phyloP scores from a whole-genome alignment of 2,888 invertebrate genomes.

The Parnassius mnemosyne region DNA sequence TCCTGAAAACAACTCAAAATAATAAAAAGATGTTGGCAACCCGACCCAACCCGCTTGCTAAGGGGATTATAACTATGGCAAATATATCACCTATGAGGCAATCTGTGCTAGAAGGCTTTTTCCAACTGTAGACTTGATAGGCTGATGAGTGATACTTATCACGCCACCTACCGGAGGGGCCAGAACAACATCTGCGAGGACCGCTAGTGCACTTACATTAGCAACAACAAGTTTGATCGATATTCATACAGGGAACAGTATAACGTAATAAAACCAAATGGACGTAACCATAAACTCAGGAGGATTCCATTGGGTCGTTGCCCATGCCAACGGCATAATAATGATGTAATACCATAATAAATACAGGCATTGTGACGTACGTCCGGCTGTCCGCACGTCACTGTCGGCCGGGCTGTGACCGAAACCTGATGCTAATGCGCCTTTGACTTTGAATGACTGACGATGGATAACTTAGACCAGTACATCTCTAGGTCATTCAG shows the following conservation, averaged over 20 bases:
- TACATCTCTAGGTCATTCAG: background rate
- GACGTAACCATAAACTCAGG: slow-evolving; percentile 19
- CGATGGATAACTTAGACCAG: slow-evolving; percentile 4
- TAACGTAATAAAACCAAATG: slow-evolving; percentile 12
- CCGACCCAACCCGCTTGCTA: no score
- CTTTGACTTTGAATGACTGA: slow-evolving; percentile 4
- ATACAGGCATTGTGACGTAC: slow-evolving; percentile 22
- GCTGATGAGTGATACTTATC: no score
- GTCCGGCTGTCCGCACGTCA: slow-evolving; percentile 21
- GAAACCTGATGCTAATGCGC: slow-evolving; percentile 19
- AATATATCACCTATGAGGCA: no score
- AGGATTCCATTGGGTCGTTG: slow-evolving; percentile 26
- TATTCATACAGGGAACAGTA: slow-evolving; percentile 1
- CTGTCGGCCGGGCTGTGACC: slow-evolving; percentile 3
- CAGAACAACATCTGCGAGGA: no score
- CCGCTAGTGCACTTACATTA: no score
- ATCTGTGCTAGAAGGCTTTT: no score
- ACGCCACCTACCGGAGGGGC: no score
- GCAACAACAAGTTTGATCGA: background rate
- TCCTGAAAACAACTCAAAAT: no score
- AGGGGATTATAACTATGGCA: no score
- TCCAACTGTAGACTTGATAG: no score
- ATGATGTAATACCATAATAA: slow-evolving; percentile 27
- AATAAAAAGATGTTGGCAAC: no score
- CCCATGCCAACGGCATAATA: slow-evolving; percentile 28